Evolutionary conservation across 2,113 vertebrate species (phyloP).

Genomic region (Chroicocephalus ridibundus): DNA sequence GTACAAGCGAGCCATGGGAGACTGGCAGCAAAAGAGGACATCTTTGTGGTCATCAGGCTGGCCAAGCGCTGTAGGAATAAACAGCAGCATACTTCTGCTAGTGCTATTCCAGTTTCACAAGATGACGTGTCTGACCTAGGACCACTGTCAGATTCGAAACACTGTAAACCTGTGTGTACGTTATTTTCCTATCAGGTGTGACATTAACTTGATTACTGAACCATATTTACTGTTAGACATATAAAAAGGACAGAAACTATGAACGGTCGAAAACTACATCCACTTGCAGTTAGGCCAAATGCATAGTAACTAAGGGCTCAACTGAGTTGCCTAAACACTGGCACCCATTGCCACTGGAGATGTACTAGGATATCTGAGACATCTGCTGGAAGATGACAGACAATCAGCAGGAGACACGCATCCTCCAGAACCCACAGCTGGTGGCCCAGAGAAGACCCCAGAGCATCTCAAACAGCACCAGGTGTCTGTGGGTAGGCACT

Average conservation of each 20-base stretch:
- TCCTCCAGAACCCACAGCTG: background rate
- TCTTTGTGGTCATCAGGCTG: background rate
- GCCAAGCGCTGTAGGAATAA: background rate
- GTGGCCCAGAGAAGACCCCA: background rate
- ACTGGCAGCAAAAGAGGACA: background rate
- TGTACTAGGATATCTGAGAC: background rate
- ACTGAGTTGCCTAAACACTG: background rate
- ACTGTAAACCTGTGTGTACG: background rate
- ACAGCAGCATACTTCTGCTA: background rate
- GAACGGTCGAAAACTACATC: background rate
- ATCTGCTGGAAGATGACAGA: background rate
- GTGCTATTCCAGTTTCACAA: background rate
- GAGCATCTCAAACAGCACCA: background rate
- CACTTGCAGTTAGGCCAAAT: background rate
- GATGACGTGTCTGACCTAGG: background rate
- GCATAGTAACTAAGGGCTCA: background rate
- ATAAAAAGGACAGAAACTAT: background rate
- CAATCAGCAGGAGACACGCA: background rate
- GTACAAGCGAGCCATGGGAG: background rate
- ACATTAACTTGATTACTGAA: background rate
- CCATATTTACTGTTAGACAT: background rate
- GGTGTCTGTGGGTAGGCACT: background rate
- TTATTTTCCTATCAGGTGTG: background rate
- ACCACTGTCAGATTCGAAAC: background rate
- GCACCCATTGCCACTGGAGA: background rate